Evolutionary conservation across 1,140 invertebrate species (phyloP), one percentile per base, ranked within the genome.

Genomic region (Lineus longissimus): DNA sequence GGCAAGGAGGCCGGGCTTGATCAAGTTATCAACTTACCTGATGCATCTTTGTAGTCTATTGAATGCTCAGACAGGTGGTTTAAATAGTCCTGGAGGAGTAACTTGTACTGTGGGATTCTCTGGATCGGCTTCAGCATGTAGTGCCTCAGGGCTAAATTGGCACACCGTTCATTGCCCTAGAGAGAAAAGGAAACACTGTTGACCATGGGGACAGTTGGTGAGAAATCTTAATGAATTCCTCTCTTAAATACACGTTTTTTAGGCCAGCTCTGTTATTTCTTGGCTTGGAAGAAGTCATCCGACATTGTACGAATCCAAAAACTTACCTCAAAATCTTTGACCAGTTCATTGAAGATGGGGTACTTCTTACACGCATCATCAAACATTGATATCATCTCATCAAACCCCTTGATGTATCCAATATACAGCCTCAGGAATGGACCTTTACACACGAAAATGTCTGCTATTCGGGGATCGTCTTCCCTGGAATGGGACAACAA

Each of bases 111-210:
- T 13, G 89, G 88, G 65, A 90, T 86, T 72, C 89, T 81, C 73
- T 91, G 89, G 63, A 91, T 87, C 1, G 90, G 89, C 79, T 90
- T 90, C 29, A 91, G 78, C 88, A 91, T 89, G 68, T 88, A 89
- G 81, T 90, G 88, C 41, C 86, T 86, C 15, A 91, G 64, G 0
- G 85, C 83, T 22, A 91, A 77, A 71, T 86, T 87, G 47, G 84
- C 84, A 75, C 89, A 90, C 33, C 84, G 75, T 0, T 87, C 69
- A 68, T 68, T 75, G 63, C 67, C 69, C 73, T 75, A 57, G 19
- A 64, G 45, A 33, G 6, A 36, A 15, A 36, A 15, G 6, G 15
- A 15, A 36, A 36, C 33, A 7, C 6, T 36, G 15, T 36, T 36
- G 15, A 36, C 33, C 15, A 36, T n/a, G n/a, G n/a, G n/a, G n/a